These are phyloP conservation scores for Okamejei kenojei DNA, from an alignment of 2,797 vertebrate genomes.

Conservation along the genomic window DNA sequence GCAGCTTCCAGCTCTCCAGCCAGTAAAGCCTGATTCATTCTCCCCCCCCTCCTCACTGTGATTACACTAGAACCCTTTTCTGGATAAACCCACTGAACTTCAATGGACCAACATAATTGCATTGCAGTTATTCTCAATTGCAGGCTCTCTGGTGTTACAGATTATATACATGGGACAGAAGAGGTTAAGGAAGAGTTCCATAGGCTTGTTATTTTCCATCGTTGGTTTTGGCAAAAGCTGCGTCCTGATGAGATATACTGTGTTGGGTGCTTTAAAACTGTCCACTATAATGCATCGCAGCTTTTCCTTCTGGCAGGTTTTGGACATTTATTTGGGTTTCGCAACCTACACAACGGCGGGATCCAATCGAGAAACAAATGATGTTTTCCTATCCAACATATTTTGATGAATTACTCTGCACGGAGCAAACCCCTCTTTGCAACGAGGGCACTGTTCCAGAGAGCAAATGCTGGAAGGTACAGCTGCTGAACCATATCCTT, in stretches of 20 bases:
- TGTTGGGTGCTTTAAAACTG: slow-evolving; percentile 10
- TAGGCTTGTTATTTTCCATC: not conserved
- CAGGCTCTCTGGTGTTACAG: not conserved
- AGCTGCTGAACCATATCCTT: not conserved
- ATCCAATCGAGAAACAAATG: slow-evolving; percentile 20
- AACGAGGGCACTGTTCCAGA: not conserved
- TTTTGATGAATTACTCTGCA: not conserved
- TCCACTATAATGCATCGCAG: slow-evolving; percentile 23
- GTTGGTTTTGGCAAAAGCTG: slow-evolving; percentile 1
- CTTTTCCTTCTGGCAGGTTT: slow-evolving; percentile 8
- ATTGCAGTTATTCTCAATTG: not conserved
- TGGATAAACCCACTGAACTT: not conserved
- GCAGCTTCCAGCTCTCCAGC: not conserved
- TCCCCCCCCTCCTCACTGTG: not conserved
- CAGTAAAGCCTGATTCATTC: not conserved
- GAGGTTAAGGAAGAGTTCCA: slow-evolving; percentile 3
- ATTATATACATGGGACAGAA: not conserved
- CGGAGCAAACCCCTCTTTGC: slow-evolving; percentile 10
- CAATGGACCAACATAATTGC: not conserved
- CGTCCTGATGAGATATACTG: slow-evolving; percentile 7
- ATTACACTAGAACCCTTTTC: not conserved
- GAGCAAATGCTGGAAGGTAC: not conserved
- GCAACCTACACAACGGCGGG: not conserved
- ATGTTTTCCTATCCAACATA: slow-evolving; percentile 23
- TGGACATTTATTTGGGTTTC: slow-evolving; percentile 11